Base-by-base conservation (phyloP, 2,113 vertebrate species). In the Phyllostomus hastatus region DNA sequence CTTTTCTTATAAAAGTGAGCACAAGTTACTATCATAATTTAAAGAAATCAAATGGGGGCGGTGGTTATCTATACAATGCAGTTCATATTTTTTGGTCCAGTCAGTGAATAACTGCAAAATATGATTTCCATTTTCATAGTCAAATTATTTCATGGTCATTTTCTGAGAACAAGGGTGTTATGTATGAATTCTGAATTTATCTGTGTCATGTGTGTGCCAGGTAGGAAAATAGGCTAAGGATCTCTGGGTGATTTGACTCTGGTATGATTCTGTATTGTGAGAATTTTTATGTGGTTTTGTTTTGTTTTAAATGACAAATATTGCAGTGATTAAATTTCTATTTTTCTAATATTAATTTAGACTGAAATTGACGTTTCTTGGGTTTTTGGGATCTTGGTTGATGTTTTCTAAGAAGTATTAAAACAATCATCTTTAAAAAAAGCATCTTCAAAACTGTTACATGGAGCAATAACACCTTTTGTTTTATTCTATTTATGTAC, bases 11-110 rank as follows among this genome's bases (percentile, higher is more conserved):
- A 75, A 76, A 31, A 92, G 19, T 86, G n/a, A 79, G 20, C 6
- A 57, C 11, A 88, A 61, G 24, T 95, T 95, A 73, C 28, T 84
- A 14, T 90, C 46, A 67, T 90, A 82, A 89, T 72, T 69, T 72
- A 85, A 88, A 85, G 24, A 90, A 83, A 76, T 91, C 81, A 94
- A 38, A 70, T 35, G 35, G 33, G 22, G 24, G 5, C 8, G 1
- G 1, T 22, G 41, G 10, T 91, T 83, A 48, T 22, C 43, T 73
- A 9, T 38, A 59, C 17, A 87, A 43, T 92, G 33, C 9, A 70
- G 64, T 92, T 95, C 20, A 64, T 97, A 76, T 94, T 92, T 96
- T 94, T 57, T 72, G 89, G 43, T 88, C n/a, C 52, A 69, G n/a
- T 76, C 7, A 66, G 48, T 66, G 70, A 84, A 90, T 87, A 28